These are phyloP conservation scores for Zoanthus sociatus DNA, from an alignment of 92 coral and sea anemone species.

Conservation along the genomic window DNA sequence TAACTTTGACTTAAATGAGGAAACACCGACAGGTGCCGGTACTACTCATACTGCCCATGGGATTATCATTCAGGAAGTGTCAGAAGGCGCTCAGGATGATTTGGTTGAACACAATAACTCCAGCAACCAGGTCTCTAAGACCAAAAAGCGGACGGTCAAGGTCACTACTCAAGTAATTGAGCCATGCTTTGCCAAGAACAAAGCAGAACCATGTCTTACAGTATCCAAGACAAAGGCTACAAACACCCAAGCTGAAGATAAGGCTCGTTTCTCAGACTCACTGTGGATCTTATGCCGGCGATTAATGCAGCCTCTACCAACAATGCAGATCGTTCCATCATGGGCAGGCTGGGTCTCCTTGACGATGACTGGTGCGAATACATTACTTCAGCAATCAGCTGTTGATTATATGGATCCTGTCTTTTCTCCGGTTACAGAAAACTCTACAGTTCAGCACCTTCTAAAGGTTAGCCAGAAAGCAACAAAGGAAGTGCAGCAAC, in stretches of 20 bases:
- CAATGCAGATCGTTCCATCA: slow-evolving; percentile 43
- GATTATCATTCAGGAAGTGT: slow-evolving; percentile 51
- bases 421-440: slow-evolving; percentile 55
- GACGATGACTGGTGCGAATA: slow-evolving; percentile 42
- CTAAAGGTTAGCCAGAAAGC: slow-evolving; percentile 20
- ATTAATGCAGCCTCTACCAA: background rate
- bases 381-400: slow-evolving; percentile 46
- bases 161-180: slow-evolving; percentile 29
- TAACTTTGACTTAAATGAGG: slow-evolving; percentile 50
- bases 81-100: background rate
- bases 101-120: background rate
- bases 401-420: slow-evolving; percentile 56
- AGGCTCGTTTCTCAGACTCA: slow-evolving; percentile 45
- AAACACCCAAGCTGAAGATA: slow-evolving; percentile 12
- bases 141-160: slow-evolving; percentile 19
- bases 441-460: slow-evolving; percentile 50
- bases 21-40: slow-evolving; percentile 47
- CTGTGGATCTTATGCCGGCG: slow-evolving; percentile 43
- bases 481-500: too few species aligned
- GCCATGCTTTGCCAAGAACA: slow-evolving; percentile 50
- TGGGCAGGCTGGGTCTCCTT: slow-evolving; percentile 52
- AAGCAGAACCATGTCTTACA: slow-evolving; percentile 36
- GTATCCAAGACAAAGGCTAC: slow-evolving; percentile 22
- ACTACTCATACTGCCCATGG: slow-evolving; percentile 55
- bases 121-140: background rate